Base-by-base conservation (phyloP, 2,888 invertebrate species). In the Clusia tigrina region DNA sequence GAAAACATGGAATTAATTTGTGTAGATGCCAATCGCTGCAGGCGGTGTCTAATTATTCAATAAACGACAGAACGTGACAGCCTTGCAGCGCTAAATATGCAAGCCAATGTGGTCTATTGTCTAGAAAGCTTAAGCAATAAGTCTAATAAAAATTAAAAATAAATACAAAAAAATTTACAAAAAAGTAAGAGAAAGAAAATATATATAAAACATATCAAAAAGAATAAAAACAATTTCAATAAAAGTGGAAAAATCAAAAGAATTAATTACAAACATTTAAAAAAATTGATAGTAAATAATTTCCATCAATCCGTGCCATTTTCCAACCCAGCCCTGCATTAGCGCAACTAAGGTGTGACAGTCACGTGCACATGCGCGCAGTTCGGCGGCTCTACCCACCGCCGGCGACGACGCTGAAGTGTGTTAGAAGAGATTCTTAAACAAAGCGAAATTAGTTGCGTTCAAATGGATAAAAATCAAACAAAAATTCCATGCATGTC, bases 11-110 rank as follows among this genome's bases (percentile, higher is more conserved):
- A 60, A 67, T 66, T 71, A 68, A 73, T 73, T 71, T 73, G 71
- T 73, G 71, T 71, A 70, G 67, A 69, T 74, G 69, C 67, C 65
- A 69, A 74, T 72, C 71, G 62, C 59, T 66, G 64, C 64, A 69
- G 65, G 66, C 68, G 67, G 66, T 68, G 64, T 64, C 65, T 63
- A 3, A 17, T 10, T 48, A 23, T 10, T 63, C 48, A 55, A 17
- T 53, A 54, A 51, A 52, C 66, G 56, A 63, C 62, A 60, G 66
- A 74, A 74, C 73, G 73, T 74, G 73, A 74, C 73, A 73, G 60
- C 72, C 72, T 71, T 73, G 73, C 68, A 15, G 15, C 48, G 42
- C 42, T 42, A 15, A 42, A 42, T 42, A 20, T 5, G 32, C 32
- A 6, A 32, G 20, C 2, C 22, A 9, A 15, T 12, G 42, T 42